phyloP scores from a whole-genome alignment of 1,140 invertebrate species.

The Drosophila pandora region DNA sequence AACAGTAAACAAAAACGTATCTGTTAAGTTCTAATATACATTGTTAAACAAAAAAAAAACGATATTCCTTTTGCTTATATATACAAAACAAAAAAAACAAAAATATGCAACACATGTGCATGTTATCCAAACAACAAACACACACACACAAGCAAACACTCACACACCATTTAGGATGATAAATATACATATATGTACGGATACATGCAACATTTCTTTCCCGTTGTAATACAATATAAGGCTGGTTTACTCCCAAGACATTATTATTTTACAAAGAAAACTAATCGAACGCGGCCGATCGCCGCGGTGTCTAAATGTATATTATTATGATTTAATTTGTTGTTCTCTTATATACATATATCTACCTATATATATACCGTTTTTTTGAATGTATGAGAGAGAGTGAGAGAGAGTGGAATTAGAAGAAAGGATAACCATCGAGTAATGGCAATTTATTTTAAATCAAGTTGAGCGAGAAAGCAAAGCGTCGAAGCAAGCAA shows the following conservation, averaged over 20 bases:
- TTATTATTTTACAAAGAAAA: constrained; percentile 74
- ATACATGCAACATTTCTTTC: constrained; percentile 75
- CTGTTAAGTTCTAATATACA: constrained; percentile 56
- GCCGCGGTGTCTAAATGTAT: constrained; percentile 21
- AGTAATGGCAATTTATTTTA: constrained; percentile 36
- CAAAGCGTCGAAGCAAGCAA: constrained; percentile 34
- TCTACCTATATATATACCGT: constrained; percentile 31
- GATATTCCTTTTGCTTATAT: constrained; percentile 79
- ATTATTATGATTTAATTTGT: constrained; percentile 27
- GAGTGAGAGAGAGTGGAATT: not conserved
- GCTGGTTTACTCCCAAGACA: constrained; percentile 84
- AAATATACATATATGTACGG: constrained; percentile 31
- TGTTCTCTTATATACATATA: constrained; percentile 44
- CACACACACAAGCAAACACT: constrained; percentile 13
- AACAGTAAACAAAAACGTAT: constrained; percentile 22
- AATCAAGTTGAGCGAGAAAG: constrained; percentile 20
- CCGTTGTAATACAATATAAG: constrained; percentile 83
- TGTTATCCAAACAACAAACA: constrained; percentile 35
- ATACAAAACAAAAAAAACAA: constrained; percentile 33
- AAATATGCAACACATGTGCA: constrained; percentile 50
- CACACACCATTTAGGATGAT: constrained; percentile 43
- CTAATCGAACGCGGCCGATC: constrained; percentile 1
- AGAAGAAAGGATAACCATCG: not conserved
- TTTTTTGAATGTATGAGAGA: constrained; percentile 28
- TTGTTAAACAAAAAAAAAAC: constrained; percentile 58